Percentiles rank a stretch among this genome's conserved stretches.
Evolutionary conservation across 2,888 invertebrate genomes (phyloP).

Genomic region (Ophraella communa): DNA sequence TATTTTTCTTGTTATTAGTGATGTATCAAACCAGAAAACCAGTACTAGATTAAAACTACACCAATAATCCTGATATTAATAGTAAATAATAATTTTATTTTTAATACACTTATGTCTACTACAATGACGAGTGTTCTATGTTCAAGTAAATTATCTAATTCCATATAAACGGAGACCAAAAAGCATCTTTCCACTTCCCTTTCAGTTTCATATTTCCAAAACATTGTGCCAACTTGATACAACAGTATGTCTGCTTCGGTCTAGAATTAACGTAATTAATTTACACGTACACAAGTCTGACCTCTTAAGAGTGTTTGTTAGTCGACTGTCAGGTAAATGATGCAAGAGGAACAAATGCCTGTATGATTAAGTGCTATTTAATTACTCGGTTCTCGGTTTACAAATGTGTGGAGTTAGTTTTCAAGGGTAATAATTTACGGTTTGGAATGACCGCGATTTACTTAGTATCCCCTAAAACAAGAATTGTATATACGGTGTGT

Average conservation of each 20-base stretch:
- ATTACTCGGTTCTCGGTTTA: background rate
- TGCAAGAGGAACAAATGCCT: constrained; percentile 8
- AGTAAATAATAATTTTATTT: too few species aligned
- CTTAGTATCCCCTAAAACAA: too few species aligned
- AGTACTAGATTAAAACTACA: too few species aligned
- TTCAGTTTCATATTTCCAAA: constrained; percentile 14
- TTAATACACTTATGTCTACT: too few species aligned
- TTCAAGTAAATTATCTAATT: constrained; percentile 8
- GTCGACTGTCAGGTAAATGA: constrained; percentile 12
- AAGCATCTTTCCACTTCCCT: constrained; percentile 4
- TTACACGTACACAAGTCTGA: constrained; percentile 10
- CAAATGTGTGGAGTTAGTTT: background rate
- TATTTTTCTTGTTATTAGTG: too few species aligned
- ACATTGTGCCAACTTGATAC: constrained; percentile 12
- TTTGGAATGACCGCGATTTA: background rate
- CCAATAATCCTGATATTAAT: too few species aligned
- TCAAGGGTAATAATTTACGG: background rate
- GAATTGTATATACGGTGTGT: too few species aligned
- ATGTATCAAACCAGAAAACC: too few species aligned
- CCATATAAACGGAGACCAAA: constrained; percentile 6
- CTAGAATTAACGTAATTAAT: constrained; percentile 12
- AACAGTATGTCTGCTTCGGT: constrained; percentile 9
- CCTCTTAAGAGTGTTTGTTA: constrained; percentile 11
- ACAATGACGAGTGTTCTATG: too few species aligned
- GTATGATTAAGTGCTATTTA: constrained; percentile 9